phyloP scores from a whole-genome alignment of 2,113 vertebrate genomes.

The Hiodon alosoides region DNA sequence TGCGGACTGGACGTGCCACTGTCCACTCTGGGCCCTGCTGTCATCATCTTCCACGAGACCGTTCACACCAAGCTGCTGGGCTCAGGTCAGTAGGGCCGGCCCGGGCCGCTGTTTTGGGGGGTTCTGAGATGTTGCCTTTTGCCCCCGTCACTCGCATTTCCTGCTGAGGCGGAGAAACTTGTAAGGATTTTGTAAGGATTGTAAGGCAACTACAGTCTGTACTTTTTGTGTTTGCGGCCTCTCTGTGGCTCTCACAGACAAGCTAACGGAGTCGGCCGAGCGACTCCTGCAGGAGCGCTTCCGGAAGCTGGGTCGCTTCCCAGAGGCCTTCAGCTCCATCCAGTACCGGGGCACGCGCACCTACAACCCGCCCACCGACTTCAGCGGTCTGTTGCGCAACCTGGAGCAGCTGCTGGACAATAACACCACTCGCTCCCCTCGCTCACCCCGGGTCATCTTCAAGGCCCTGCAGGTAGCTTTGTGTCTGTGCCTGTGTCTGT shows the following conservation, averaged over 20 bases:
- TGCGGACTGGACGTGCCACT: slow-evolving; percentile 94
- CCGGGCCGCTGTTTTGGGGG: too few species aligned
- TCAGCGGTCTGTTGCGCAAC: slow-evolving; percentile 81
- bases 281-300: slow-evolving; percentile 95
- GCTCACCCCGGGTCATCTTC: slow-evolving; percentile 86
- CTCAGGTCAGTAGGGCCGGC: slow-evolving; percentile 71
- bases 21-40: slow-evolving; percentile 89
- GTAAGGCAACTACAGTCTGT: too few species aligned
- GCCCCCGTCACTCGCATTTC: background rate
- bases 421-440: slow-evolving; percentile 90
- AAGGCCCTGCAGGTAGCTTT: slow-evolving; percentile 84
- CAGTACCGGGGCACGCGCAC: slow-evolving; percentile 95
- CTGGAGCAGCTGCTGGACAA: slow-evolving; percentile 92
- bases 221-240: background rate
- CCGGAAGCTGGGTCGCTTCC: slow-evolving; percentile 85
- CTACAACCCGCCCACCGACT: slow-evolving; percentile 95
- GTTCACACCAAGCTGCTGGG: slow-evolving; percentile 93
- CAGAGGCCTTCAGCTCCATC: slow-evolving; percentile 96
- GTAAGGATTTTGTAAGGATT: background rate
- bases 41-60: slow-evolving; percentile 98
- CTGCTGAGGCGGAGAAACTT: background rate
- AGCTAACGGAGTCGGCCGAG: slow-evolving; percentile 80
- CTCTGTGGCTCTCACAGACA: slow-evolving; percentile 58
- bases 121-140: too few species aligned
- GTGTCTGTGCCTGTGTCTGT: background rate